phyloP scores from a whole-genome alignment of 2,888 invertebrate species.

The Caenorhabditis sp. region DNA sequence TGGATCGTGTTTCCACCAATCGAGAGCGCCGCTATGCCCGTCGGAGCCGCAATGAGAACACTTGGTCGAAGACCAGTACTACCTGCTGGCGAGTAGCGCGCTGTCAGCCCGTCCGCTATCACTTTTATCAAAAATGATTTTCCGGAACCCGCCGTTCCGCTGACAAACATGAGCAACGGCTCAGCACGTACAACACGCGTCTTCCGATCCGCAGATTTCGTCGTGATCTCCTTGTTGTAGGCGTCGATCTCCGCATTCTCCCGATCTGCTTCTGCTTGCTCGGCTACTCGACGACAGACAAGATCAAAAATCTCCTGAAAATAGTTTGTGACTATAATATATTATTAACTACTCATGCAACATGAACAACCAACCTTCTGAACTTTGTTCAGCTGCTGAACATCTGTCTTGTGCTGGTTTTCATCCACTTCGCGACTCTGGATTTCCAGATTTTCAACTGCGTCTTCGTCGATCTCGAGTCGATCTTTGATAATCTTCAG shows the following conservation, averaged over 20 bases:
- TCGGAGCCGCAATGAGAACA: slow-evolving; percentile 49
- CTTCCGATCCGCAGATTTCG: not conserved
- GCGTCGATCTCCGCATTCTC: not conserved
- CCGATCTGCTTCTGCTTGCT: not conserved
- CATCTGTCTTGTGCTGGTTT: not conserved
- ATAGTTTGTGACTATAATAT: not conserved
- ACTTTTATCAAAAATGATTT: slow-evolving; percentile 53
- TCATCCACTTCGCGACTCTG: slow-evolving; percentile 21
- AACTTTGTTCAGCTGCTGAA: slow-evolving; percentile 4
- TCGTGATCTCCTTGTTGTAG: not conserved
- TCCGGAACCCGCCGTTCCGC: slow-evolving; percentile 57
- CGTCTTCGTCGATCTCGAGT: not conserved
- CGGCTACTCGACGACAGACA: not conserved
- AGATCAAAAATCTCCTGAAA: slow-evolving; percentile 21
- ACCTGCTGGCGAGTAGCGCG: not conserved
- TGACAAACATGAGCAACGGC: slow-evolving; percentile 18
- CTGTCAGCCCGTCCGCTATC: slow-evolving; percentile 45
- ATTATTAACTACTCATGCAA: not conserved
- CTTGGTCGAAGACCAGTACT: not conserved
- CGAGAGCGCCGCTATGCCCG: slow-evolving; percentile 56
- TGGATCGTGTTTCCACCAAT: slow-evolving; percentile 59
- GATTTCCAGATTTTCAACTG: slow-evolving; percentile 4
- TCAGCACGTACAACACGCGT: too few relatives aligned
- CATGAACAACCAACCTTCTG: slow-evolving; percentile 13
- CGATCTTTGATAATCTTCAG: not conserved